These are phyloP conservation scores for Epicampocera succincta DNA, from an alignment of 2,888 invertebrate species.

Conservation along the genomic window DNA sequence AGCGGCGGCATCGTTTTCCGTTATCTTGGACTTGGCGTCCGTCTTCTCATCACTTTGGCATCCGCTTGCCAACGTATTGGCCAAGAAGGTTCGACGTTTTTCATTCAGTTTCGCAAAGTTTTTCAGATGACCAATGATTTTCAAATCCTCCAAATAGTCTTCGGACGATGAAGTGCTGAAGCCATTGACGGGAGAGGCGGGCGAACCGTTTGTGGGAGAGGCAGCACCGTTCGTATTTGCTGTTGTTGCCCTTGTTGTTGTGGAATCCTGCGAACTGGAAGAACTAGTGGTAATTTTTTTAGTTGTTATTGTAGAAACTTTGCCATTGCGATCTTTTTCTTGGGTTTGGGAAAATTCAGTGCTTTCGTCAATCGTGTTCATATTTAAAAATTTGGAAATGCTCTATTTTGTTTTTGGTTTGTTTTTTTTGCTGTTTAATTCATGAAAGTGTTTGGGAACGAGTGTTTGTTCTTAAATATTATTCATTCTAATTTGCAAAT, in stretches of 20 bases:
- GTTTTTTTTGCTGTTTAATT: no score
- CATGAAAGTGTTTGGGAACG: constrained; percentile 14
- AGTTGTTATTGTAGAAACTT: constrained; percentile 58
- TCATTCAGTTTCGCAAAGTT: constrained; percentile 77
- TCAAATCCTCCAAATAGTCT: constrained; percentile 70
- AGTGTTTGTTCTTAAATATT: no score
- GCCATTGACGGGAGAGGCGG: constrained; percentile 46
- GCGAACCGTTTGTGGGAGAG: constrained; percentile 34
- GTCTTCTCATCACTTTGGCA: constrained; percentile 69
- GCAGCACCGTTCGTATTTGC: constrained; percentile 40
- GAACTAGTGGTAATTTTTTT: constrained; percentile 62
- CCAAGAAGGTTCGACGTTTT: constrained; percentile 75
- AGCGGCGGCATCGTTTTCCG: constrained; percentile 30
- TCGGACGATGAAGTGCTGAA: constrained; percentile 59
- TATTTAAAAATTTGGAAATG: constrained; percentile 39
- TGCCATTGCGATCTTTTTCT: constrained; percentile 63
- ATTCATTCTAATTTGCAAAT: constrained; percentile 9
- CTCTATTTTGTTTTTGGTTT: constrained; percentile 4
- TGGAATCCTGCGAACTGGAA: constrained; percentile 59
- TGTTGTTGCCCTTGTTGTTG: constrained; percentile 46
- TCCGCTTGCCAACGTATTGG: constrained; percentile 73
- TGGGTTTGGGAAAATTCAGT: constrained; percentile 59
- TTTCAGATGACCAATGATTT: constrained; percentile 75
- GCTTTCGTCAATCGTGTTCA: constrained; percentile 71
- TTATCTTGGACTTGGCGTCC: constrained; percentile 50